Evolutionary conservation across 1,140 invertebrate species (phyloP).

Genomic region (Neotoxoptera formosana): DNA sequence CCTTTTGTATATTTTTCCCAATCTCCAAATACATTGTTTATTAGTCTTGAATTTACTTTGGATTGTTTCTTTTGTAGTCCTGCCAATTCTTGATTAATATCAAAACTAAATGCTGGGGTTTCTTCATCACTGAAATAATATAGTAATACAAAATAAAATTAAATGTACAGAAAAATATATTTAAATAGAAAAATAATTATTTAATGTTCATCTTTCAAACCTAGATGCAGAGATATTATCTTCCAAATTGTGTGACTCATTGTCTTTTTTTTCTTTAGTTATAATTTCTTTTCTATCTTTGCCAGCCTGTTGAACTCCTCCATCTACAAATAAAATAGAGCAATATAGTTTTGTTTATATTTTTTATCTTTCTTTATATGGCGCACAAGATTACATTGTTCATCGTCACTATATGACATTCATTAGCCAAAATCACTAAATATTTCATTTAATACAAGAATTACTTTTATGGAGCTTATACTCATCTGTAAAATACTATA

Average conservation of each 20-base stretch:
- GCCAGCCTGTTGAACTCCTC: slow-evolving; percentile 87
- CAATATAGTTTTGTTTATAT: slow-evolving; percentile 75
- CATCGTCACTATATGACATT: slow-evolving; percentile 75
- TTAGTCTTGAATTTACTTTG: slow-evolving; percentile 66
- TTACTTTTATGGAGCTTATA: not conserved
- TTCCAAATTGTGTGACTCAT: slow-evolving; percentile 65
- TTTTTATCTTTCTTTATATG: slow-evolving; percentile 59
- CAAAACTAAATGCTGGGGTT: slow-evolving; percentile 59
- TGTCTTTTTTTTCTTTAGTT: slow-evolving; percentile 65
- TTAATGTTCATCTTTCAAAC: slow-evolving; percentile 62
- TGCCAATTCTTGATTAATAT: slow-evolving; percentile 67
- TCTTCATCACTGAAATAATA: slow-evolving; percentile 66
- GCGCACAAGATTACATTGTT: slow-evolving; percentile 63
- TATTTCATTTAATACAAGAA: not conserved
- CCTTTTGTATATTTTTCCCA: slow-evolving; percentile 97
- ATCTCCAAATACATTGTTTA: slow-evolving; percentile 75
- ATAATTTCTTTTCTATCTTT: slow-evolving; percentile 68
- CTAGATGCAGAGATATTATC: slow-evolving; percentile 60
- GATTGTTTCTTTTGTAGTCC: slow-evolving; percentile 71
- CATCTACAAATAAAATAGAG: slow-evolving; percentile 89
- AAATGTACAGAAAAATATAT: not conserved
- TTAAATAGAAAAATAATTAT: not conserved
- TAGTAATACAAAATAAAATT: too few relatives aligned
- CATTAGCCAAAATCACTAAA: slow-evolving; percentile 83
- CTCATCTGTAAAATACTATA: too few relatives aligned